phyloP scores from a whole-genome alignment of 2,113 vertebrate species.

The Aspidoscelis tigris region DNA sequence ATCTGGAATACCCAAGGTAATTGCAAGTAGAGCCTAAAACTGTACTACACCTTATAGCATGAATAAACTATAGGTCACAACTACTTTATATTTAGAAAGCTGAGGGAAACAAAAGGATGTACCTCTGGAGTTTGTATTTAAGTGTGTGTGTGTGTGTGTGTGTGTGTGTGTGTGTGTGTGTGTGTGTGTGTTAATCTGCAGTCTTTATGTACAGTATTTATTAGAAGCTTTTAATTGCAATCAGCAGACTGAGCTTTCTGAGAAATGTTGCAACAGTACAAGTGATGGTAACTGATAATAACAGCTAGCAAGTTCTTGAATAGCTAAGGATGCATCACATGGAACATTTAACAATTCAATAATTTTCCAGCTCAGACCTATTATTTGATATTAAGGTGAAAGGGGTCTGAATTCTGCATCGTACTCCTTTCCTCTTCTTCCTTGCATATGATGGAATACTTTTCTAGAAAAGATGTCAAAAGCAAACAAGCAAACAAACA shows the following conservation, averaged over 20 bases:
- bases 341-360: background rate
- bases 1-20: no score
- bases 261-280: background rate
- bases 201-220: background rate
- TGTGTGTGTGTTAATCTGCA: background rate
- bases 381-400: background rate
- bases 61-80: no score
- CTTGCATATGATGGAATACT: background rate
- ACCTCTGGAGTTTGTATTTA: no score
- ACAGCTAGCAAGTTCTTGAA: background rate
- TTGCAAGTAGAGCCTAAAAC: no score
- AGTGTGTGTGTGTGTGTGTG: no score
- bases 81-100: no score
- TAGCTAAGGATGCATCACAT: background rate
- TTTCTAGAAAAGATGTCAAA: no score
- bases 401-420: no score
- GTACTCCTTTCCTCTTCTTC: no score
- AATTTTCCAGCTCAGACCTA: background rate
- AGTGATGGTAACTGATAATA: background rate
- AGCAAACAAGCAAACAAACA: no score
- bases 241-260: background rate
- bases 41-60: no score
- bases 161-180: background rate
- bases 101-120: no score
- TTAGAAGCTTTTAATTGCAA: conserved; percentile 2